These are phyloP conservation scores for Eubucco bourcierii DNA, from an alignment of 2,113 vertebrate species.

Conservation along the genomic window DNA sequence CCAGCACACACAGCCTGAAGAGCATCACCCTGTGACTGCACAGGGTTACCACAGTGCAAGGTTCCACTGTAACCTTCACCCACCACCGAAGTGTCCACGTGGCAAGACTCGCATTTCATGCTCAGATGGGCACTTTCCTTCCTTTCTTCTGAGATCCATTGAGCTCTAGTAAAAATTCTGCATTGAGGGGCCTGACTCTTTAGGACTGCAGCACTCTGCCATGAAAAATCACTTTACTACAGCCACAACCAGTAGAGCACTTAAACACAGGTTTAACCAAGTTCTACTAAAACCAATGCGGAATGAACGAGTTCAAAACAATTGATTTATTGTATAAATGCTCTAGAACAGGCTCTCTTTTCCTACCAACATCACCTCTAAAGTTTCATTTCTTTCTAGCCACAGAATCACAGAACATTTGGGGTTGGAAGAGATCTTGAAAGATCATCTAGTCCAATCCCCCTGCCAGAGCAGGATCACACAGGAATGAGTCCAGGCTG, in stretches of 20 bases:
- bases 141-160: background rate
- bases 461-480: too few relatives aligned
- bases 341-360: background rate
- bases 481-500: too few relatives aligned
- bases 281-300: background rate
- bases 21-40: background rate
- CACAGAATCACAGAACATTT: too few relatives aligned
- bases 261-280: background rate
- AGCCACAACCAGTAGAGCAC: background rate
- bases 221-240: background rate
- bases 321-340: background rate
- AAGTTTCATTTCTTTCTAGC: background rate
- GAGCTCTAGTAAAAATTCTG: background rate
- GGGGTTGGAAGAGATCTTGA: too few relatives aligned
- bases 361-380: background rate
- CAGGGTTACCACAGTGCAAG: background rate
- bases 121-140: background rate
- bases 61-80: background rate
- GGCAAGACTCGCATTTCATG: background rate
- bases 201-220: background rate
- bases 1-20: accelerated
- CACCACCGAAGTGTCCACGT: background rate
- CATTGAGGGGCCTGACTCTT: background rate
- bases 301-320: background rate
- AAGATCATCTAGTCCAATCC: too few relatives aligned